These are phyloP conservation scores for Melinaea menophilus DNA, from an alignment of 2,888 invertebrate genomes.

Conservation along the genomic window DNA sequence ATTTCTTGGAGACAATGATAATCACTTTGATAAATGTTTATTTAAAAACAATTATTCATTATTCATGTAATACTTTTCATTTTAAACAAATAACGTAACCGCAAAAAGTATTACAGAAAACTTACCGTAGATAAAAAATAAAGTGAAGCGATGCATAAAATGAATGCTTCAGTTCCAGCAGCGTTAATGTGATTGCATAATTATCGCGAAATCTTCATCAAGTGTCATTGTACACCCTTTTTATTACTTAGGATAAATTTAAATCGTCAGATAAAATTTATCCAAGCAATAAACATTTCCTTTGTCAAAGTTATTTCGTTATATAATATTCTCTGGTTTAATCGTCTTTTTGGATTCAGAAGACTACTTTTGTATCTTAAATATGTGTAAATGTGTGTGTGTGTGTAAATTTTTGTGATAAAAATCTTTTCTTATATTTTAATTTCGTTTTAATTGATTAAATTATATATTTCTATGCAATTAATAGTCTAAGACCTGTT, in stretches of 20 bases:
- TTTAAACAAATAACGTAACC: not conserved
- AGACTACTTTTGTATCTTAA: too few relatives aligned
- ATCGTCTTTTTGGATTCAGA: too few relatives aligned
- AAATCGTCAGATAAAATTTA: too few relatives aligned
- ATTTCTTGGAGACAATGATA: not conserved
- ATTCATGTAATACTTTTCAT: not conserved
- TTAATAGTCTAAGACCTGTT: too few relatives aligned
- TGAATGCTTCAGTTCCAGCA: not conserved
- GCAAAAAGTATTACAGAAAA: constrained; percentile 1
- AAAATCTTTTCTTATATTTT: too few relatives aligned
- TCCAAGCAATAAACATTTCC: too few relatives aligned
- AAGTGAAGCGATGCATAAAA: constrained; percentile 3
- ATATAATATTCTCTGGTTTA: too few relatives aligned
- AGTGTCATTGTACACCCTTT: not conserved
- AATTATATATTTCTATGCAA: too few relatives aligned
- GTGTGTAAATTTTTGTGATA: too few relatives aligned
- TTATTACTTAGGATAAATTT: not conserved
- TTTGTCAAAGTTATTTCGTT: too few relatives aligned
- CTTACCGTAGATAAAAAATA: not conserved
- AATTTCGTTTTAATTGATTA: too few relatives aligned
- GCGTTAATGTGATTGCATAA: constrained; percentile 1
- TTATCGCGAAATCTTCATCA: not conserved
- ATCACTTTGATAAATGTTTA: not conserved
- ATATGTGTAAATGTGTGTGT: too few relatives aligned
- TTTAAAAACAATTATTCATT: not conserved